Conservation (phyloP, 2,888 invertebrate species). For the Torymus tubicola region DNA sequence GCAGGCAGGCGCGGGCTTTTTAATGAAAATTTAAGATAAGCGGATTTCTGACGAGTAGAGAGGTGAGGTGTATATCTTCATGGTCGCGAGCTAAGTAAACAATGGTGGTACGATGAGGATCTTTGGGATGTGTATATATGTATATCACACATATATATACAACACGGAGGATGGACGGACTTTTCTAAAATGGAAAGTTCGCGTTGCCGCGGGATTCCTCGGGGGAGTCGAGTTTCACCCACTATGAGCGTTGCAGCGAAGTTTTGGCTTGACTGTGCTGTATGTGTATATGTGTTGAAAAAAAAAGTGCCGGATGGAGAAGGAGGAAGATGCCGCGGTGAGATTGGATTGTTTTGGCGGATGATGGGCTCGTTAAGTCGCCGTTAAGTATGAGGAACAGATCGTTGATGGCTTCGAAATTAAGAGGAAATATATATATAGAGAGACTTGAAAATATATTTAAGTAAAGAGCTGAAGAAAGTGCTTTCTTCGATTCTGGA, state of each 20-base stretch:
- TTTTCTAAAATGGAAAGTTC: conserved; percentile 42
- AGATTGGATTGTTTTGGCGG: neutral
- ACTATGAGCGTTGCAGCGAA: neutral
- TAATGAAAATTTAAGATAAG: conserved; percentile 52
- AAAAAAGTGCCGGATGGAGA: neutral
- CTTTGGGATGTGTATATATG: neutral
- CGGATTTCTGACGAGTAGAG: neutral
- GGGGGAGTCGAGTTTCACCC: neutral
- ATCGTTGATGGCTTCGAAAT: too few relatives aligned
- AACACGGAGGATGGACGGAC: conserved; percentile 12
- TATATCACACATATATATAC: too few relatives aligned
- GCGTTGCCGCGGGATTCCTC: conserved; percentile 1
- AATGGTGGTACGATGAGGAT: neutral
- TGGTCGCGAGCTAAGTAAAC: neutral
- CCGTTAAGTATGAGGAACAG: too few relatives aligned
- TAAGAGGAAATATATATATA: too few relatives aligned
- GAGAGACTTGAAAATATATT: too few relatives aligned
- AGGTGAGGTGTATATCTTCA: neutral
- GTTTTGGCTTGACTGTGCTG: neutral
- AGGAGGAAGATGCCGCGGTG: too few relatives aligned
- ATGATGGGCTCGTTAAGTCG: too few relatives aligned
- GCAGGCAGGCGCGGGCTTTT: neutral
- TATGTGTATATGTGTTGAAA: conserved; percentile 10
- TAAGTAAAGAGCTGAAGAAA: too few relatives aligned
- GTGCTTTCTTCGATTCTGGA: too few relatives aligned